phyloP scores from a whole-genome alignment of 2,113 vertebrate species.

The Oryzias woworae region DNA sequence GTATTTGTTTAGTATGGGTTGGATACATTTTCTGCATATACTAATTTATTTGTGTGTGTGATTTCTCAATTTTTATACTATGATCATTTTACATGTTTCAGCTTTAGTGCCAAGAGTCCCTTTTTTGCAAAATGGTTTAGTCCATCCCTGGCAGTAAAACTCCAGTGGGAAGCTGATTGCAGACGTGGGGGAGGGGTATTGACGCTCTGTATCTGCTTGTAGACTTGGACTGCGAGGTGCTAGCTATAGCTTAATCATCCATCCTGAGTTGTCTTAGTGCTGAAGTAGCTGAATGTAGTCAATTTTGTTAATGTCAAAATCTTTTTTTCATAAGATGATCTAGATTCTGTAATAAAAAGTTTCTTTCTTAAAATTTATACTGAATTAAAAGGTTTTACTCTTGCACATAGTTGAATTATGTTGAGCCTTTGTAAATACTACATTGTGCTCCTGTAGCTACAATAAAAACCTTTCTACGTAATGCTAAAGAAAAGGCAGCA shows the following conservation, averaged over 20 bases:
- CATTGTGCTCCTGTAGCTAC: conserved; percentile 16
- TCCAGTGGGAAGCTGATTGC: conserved; percentile 54
- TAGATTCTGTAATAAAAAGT: too few species aligned
- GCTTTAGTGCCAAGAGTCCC: conserved; percentile 31
- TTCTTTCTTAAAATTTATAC: too few species aligned
- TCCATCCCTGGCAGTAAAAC: conserved; percentile 58
- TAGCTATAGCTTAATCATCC: conserved; percentile 50
- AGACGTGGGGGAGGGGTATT: conserved; percentile 66
- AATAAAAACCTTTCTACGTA: conserved; percentile 15
- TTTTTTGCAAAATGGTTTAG: conserved; percentile 61
- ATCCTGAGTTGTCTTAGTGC: conserved; percentile 8
- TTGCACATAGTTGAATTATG: too few species aligned
- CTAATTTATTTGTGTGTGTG: background rate
- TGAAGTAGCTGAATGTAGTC: background rate
- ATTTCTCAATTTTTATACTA: background rate
- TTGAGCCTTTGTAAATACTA: background rate
- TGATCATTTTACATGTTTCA: conserved; percentile 27
- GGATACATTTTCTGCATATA: conserved; percentile 1
- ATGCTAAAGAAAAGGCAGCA: conserved; percentile 36
- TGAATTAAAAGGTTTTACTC: too few species aligned
- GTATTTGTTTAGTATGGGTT: background rate
- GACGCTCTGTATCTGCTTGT: conserved; percentile 32
- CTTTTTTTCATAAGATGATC: too few species aligned
- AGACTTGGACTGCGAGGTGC: conserved; percentile 40
- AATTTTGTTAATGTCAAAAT: too few species aligned